These are phyloP conservation scores for Mamestra brassicae DNA, from an alignment of 2,888 invertebrate species.

Conservation along the genomic window DNA sequence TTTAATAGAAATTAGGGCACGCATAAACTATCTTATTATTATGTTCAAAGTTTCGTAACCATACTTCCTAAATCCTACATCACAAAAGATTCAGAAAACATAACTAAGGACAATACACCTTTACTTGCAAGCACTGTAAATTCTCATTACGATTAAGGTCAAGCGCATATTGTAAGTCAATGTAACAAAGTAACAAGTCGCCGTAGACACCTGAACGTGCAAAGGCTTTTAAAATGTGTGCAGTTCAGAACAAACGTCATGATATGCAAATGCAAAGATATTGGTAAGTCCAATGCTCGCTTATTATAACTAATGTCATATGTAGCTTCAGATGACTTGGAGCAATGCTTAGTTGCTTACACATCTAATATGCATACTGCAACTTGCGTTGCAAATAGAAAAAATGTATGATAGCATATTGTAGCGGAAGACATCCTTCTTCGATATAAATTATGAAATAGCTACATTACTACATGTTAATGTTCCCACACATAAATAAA, in stretches of 20 bases:
- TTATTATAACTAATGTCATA: constrained; percentile 14
- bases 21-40: constrained; percentile 48
- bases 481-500: constrained; percentile 42
- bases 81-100: constrained; percentile 37
- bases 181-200: constrained; percentile 34
- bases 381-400: constrained; percentile 18
- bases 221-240: constrained; percentile 22
- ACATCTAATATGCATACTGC: constrained; percentile 23
- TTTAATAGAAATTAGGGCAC: constrained; percentile 47
- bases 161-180: constrained; percentile 51
- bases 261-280: constrained; percentile 19
- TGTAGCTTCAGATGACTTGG: not conserved
- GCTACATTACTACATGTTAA: constrained; percentile 11
- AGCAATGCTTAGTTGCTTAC: constrained; percentile 13
- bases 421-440: constrained; percentile 35
- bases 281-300: not conserved
- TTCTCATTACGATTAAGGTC: constrained; percentile 55
- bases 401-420: constrained; percentile 14
- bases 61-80: constrained; percentile 47
- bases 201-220: not conserved
- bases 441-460: constrained; percentile 35
- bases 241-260: constrained; percentile 14
- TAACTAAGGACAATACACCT: constrained; percentile 46
- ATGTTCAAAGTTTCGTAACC: constrained; percentile 40
- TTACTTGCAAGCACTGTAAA: constrained; percentile 44